Evolutionary conservation across 2,797 vertebrate genomes (phyloP), one percentile per base, ranked within the genome.

Genomic region (Argya squamiceps): DNA sequence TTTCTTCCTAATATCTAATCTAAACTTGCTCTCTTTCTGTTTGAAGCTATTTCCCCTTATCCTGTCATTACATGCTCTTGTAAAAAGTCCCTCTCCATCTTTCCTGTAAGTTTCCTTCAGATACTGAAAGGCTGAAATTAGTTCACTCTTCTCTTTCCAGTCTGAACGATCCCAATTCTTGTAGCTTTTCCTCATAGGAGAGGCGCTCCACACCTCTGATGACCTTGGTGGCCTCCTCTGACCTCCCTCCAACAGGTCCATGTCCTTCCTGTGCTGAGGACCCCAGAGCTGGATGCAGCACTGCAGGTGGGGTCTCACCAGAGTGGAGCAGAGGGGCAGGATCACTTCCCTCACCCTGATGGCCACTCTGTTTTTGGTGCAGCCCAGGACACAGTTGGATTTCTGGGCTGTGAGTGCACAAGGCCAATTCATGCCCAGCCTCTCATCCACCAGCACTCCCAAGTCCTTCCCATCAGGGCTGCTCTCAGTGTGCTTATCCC

Each of bases 221-320:
- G 11, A 44, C 30, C 30, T 80, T 49, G 4, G 11, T 56, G 32
- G 2, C 12, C 15, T 62, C 23, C 27, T 50, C 49, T 89, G 23
- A 20, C 1, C 14, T 76, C 1, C 0, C 1, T 69, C 55, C 36
- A 62, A 6, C 19, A 68, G 3, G 0, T 55, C 30, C 15, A 6
- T 47, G 26, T 47, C 49, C 23, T 37, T 23, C 23, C 27, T 17
- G 3, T 49, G 43, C 70, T 36, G 63, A 1, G 9, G 6, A 55
- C 5, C 9, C 36, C 12, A 75, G 55, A 49, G 22, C 32, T 68
- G 39, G 44, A 15, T 39, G 34, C 41, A 68, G 34, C 53, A 20
- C 15, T 68, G 29, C 55, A 41, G 69, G 10, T 30, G 26, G 15
- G 14, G 21, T 53, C 18, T 60, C 47, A 75, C 1, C 1, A 68